These are phyloP conservation scores for Himalopsyche phryganea DNA, from an alignment of 1,140 invertebrate species.

Conservation along the genomic window DNA sequence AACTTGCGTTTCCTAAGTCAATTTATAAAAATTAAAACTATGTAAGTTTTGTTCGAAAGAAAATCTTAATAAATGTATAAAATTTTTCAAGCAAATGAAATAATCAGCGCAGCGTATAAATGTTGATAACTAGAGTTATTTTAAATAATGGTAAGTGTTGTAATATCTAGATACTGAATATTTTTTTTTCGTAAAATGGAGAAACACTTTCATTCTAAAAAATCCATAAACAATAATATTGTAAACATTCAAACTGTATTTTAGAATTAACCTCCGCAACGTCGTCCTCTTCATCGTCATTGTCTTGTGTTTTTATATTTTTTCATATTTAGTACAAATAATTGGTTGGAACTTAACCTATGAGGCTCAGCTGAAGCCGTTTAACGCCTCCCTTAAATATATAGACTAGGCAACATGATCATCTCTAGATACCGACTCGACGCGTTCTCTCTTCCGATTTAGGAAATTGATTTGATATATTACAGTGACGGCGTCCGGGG, in stretches of 20 bases:
- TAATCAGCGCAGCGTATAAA: conserved; percentile 16
- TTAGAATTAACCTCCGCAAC: conserved; percentile 27
- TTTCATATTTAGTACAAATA: conserved; percentile 35
- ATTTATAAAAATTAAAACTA: conserved; percentile 9
- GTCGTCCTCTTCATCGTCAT: conserved; percentile 23
- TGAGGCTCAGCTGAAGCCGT: conserved; percentile 16
- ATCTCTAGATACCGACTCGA: conserved; percentile 24
- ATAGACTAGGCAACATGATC: conserved; percentile 34
- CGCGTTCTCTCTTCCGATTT: not conserved
- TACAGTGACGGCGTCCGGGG: conserved; percentile 5
- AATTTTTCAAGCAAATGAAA: conserved; percentile 4
- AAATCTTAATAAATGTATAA: not conserved
- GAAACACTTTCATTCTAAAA: not conserved
- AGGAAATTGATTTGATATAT: not conserved
- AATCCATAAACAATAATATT: not conserved
- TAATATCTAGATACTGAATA: conserved; percentile 13
- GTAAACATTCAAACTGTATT: conserved; percentile 30
- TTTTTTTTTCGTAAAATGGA: conserved; percentile 2
- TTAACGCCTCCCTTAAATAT: conserved; percentile 23
- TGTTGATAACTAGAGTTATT: conserved; percentile 17
- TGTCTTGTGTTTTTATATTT: conserved; percentile 24
- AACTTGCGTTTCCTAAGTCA: no score
- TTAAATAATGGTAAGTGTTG: conserved; percentile 21
- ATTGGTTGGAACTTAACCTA: conserved; percentile 35
- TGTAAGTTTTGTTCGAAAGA: not conserved